Base-by-base conservation (phyloP, 2,113 vertebrate genomes). In the Cheirogaleus medius region DNA sequence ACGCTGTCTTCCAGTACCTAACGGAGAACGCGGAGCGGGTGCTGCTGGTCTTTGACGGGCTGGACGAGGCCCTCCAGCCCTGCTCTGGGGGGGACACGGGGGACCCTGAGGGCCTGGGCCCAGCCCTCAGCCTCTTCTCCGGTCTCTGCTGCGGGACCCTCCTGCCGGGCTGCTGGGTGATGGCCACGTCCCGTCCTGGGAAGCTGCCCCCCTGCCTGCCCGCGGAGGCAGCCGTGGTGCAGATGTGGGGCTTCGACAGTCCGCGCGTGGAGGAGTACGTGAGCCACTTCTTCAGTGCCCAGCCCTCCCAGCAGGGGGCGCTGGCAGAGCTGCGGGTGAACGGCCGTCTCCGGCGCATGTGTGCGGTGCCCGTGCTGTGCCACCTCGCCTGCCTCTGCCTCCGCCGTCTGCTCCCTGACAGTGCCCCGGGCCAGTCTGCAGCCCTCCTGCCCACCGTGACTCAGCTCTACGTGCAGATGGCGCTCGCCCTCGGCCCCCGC, bases 41-140 rank as follows among this genome's bases (percentile, higher is more conserved):
- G 4, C 98, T 99, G 82, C 98, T 99, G 85, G 99, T 99, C 93
- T 99, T 99, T 37, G 99, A 99, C 25, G 99, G 99, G 6, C 99
- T 99, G 80, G 99, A 99, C 69, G 99, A 99, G 97, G 99, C 99
- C 96, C 10, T 97, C 8, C 9, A 64, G 2, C 27, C 60, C 14
- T 18, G 39, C 34, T 66, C 90, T 32, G 21, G 69, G 74, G 34
- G 15, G 56, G 68, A 85, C 17, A 3, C 54, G 0, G 0, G 0
- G 0, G 47, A 5, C 6, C 13, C 86, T 0, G 39, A 81, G 21
- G 71, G n/a, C 14, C 94, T 23, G 0, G 23, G 98, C 12, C 97
- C 99, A 0, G 96, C 99, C 20, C 97, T 98, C 7, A 90, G 99
- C 49, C 99, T 99, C 58, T 99, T 99, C 97, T 99, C 98, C 25